These are phyloP conservation scores for Entomobrya proxima DNA, from an alignment of 2,888 invertebrate genomes.

Conservation along the genomic window DNA sequence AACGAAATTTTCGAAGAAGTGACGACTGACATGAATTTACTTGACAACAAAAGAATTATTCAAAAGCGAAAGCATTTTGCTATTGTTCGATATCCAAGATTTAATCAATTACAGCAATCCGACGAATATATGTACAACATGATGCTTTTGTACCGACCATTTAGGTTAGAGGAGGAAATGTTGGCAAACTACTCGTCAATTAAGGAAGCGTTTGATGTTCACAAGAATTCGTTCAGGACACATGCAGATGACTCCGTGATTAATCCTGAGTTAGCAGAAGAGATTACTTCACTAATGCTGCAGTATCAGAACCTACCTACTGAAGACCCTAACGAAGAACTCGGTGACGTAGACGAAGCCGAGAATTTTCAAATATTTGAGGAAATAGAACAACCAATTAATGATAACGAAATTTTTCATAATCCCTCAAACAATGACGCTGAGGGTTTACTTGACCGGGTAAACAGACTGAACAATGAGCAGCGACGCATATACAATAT, in stretches of 20 bases:
- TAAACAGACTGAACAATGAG: too few species aligned
- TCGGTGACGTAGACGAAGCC: too few species aligned
- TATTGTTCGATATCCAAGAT: background rate
- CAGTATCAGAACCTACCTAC: too few species aligned
- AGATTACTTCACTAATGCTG: too few species aligned
- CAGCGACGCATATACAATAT: too few species aligned
- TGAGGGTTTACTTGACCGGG: too few species aligned
- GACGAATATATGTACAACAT: background rate
- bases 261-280: too few species aligned
- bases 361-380: too few species aligned
- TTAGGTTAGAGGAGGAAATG: background rate
- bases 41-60: background rate
- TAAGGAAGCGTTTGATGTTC: background rate
- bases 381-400: too few species aligned
- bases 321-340: too few species aligned
- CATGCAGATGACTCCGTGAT: background rate
- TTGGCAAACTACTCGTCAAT: background rate
- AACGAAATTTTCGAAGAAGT: background rate
- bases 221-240: background rate
- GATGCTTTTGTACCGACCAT: background rate
- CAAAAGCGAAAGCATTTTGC: background rate
- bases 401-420: too few species aligned
- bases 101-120: background rate
- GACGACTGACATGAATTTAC: background rate
- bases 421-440: too few species aligned